phyloP scores from a whole-genome alignment of 2,113 vertebrate species.

The Aix galericulata region DNA sequence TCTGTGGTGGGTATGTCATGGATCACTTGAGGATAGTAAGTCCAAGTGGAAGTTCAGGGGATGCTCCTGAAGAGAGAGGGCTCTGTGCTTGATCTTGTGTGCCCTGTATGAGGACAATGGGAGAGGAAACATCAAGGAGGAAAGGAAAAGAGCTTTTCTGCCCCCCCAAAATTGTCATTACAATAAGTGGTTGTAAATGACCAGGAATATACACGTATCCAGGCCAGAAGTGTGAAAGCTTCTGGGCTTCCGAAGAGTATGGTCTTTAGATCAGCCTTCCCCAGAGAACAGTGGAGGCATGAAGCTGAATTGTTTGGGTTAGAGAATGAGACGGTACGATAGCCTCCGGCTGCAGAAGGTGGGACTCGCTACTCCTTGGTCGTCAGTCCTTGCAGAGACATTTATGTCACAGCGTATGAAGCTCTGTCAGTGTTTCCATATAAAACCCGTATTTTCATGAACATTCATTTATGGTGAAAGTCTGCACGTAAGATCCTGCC shows the following conservation, averaged over 20 bases:
- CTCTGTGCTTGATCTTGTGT: not conserved
- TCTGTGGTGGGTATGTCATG: fast-evolving
- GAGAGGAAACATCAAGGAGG: not conserved
- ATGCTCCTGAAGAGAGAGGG: not conserved
- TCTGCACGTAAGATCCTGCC: constrained; percentile 41
- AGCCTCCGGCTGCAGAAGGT: not conserved
- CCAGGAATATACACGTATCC: not conserved
- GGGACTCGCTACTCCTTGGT: not conserved
- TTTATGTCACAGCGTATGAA: constrained; percentile 20
- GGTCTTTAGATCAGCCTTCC: not conserved
- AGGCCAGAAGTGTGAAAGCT: not conserved
- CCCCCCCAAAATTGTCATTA: not conserved
- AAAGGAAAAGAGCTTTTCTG: not conserved
- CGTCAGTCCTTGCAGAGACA: not conserved
- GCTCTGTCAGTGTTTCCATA: constrained; percentile 51
- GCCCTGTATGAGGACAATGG: not conserved
- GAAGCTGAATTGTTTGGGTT: not conserved
- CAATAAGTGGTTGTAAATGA: not conserved
- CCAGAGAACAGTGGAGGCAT: not conserved
- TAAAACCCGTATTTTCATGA: constrained; percentile 38
- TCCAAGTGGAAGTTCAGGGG: not conserved
- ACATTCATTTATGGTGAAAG: constrained; percentile 48
- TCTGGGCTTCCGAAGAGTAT: not conserved
- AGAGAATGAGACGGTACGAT: not conserved
- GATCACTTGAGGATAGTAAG: not conserved